Evolutionary conservation across 2,113 vertebrate genomes (phyloP).

Genomic region (Ceuthmochares aereus): DNA sequence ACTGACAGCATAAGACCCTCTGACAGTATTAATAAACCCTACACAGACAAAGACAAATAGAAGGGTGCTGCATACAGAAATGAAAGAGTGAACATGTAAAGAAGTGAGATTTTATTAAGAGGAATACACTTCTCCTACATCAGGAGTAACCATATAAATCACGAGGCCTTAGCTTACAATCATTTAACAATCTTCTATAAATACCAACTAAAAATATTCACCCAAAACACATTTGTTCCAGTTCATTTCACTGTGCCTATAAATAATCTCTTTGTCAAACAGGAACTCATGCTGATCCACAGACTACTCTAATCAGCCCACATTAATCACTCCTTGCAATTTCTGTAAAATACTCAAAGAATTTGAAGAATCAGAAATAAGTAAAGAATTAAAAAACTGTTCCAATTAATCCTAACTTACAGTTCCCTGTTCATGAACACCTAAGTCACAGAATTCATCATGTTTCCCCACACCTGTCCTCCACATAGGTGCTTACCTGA

Average conservation of each 20-base stretch:
- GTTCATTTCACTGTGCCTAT: constrained; percentile 13
- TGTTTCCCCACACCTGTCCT: constrained; percentile 36
- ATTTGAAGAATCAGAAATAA: not conserved
- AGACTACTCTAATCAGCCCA: constrained; percentile 23
- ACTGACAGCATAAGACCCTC: not conserved
- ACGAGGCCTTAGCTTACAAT: not conserved
- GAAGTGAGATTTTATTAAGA: constrained; percentile 48
- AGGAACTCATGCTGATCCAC: constrained; percentile 25
- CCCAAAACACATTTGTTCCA: constrained; percentile 41
- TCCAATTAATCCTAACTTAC: not conserved
- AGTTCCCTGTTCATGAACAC: not conserved
- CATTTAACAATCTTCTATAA: constrained; percentile 41
- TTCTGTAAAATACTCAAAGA: constrained; percentile 8
- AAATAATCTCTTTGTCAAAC: constrained; percentile 32
- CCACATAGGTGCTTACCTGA: constrained; percentile 85
- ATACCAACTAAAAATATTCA: constrained; percentile 43
- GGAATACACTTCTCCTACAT: not conserved
- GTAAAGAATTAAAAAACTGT: not conserved
- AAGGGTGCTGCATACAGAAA: constrained; percentile 20
- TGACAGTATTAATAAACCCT: constrained; percentile 21
- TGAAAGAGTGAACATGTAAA: constrained; percentile 13
- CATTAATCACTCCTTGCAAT: constrained; percentile 42
- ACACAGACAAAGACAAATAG: constrained; percentile 4
- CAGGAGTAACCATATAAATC: constrained; percentile 35
- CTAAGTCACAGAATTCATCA: not conserved